Base-by-base conservation (phyloP, 2,888 invertebrate genomes). In the Drosophila imparisetae region DNA sequence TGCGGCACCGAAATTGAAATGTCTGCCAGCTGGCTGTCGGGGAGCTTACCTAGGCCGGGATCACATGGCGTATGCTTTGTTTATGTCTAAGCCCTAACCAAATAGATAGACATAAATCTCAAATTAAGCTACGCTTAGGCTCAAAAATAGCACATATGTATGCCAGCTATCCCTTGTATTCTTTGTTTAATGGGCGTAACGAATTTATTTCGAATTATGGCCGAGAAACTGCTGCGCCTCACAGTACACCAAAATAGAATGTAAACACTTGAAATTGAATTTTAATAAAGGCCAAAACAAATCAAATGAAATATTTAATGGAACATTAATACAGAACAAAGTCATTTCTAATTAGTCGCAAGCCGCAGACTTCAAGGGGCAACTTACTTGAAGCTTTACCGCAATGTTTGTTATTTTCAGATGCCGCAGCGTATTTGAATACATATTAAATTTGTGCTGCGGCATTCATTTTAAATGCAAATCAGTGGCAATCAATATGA, bases 251-350 rank as follows among this genome's bases (percentile, higher is more conserved):
- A 66, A 80, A 81, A 86, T 89, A 86, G 81, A 81, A 76, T 60
- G 81, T 80, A 86, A 86, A 89, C 78, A 83, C 68, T 77, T 65
- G 74, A 83, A 86, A 86, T 86, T 86, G 87, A 78, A 77, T 90
- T 90, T 90, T 89, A 89, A 86, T 89, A 86, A 89, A 72, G 55
- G 42, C 40, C 66, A 45, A 65, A 72, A 69, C 71, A 78, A 86
- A 75, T 86, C 83, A 83, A 86, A 86, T 83, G 72, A 90, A 90
- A 90, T 86, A 89, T 89, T 86, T 86, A 83, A 89, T 86, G 87
- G 76, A 80, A 83, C 86, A 89, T 89, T 86, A 90, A 78, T 83
- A 66, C 85, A 67, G 71, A 67, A 67, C 60, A 83, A 83, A 86
- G 80, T 71, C 90, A 66, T 78, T 84, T 89, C 84, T 86, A 86